Evolutionary conservation across 2,797 vertebrate genomes (phyloP), one percentile per base, ranked within the genome.

Genomic region (Ptychadena robeensis): DNA sequence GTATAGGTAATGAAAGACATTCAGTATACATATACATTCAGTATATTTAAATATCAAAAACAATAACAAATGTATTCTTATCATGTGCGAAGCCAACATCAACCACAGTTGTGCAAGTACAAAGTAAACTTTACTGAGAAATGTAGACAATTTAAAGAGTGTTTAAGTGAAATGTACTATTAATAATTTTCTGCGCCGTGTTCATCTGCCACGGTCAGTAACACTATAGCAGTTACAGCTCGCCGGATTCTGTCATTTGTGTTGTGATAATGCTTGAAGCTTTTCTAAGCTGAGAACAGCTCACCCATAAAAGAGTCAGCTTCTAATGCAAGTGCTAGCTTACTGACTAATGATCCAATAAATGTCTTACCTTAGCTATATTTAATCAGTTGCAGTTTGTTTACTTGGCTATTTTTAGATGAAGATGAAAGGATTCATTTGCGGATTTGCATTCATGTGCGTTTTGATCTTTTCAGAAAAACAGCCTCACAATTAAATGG

Each of bases 231-330:
- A 35, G 64, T 79, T 79, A 77, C 40, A 38, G 64, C 76, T 79
- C 48, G 44, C 25, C 44, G 25, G 40, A 28, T 68, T 15, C 65
- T 53, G 37, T 78, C 75, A 67, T 66, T 68, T 67, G 31, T 35
- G 44, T 79, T 68, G 64, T 68, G 76, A 79, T 79, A 53, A 79
- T 67, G 63, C 35, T 40, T 48, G 15, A 30, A 68, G 64, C 38
- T 31, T 31, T 37, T 67, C 28, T 22, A 67, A 32, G 40, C 31
- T 22, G 40, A 57, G 12, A 68, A 79, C 76, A 68, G 65, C 44
- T 79, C 76, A 79, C 76, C 76, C 65, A 68, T 79, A 68, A 68
- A 79, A 53, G 22, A 53, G n/a, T 57, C 76, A 34, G 65, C 76
- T 35, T 57, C 76, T 67, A 79, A 68, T 68, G 44, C 65, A 79